Evolutionary conservation across 2,888 invertebrate genomes (phyloP).

Genomic region (Muscina levida): DNA sequence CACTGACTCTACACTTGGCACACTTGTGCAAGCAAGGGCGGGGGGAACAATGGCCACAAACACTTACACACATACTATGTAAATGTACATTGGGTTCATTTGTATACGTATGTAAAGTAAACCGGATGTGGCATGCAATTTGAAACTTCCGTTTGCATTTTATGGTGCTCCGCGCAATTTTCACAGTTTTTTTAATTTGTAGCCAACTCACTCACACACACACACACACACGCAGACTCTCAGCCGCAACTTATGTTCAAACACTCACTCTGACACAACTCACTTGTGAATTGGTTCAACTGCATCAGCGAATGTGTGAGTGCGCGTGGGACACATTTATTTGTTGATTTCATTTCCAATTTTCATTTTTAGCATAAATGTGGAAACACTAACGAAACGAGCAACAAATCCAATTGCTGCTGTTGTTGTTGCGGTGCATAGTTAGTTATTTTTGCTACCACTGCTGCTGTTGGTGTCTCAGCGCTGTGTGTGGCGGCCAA

Average conservation of each 20-base stretch:
- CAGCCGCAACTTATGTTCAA: neutral
- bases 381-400: constrained; percentile 14
- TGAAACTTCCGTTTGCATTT: constrained; percentile 65
- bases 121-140: constrained; percentile 66
- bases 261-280: constrained; percentile 21
- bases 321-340: constrained; percentile 61
- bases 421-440: too few relatives aligned
- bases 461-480: too few relatives aligned
- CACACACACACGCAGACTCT: neutral
- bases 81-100: constrained; percentile 43
- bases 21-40: too few relatives aligned
- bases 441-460: too few relatives aligned
- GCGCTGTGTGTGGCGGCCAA: too few relatives aligned
- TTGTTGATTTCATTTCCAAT: constrained; percentile 64
- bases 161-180: constrained; percentile 64
- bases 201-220: constrained; percentile 38
- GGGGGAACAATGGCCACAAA: neutral
- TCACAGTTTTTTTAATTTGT: constrained; percentile 64
- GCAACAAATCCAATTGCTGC: constrained; percentile 33
- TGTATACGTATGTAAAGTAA: constrained; percentile 57
- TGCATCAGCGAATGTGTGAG: constrained; percentile 50
- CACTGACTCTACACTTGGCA: too few relatives aligned
- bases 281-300: constrained; percentile 54
- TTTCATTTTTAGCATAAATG: constrained; percentile 58
- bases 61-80: neutral